A percentile compares a stretch with the other conserved stretches of the same genome.
Evolutionary conservation across 1,140 invertebrate genomes (phyloP).

Genomic region (Drosophila sulfurigaster): DNA sequence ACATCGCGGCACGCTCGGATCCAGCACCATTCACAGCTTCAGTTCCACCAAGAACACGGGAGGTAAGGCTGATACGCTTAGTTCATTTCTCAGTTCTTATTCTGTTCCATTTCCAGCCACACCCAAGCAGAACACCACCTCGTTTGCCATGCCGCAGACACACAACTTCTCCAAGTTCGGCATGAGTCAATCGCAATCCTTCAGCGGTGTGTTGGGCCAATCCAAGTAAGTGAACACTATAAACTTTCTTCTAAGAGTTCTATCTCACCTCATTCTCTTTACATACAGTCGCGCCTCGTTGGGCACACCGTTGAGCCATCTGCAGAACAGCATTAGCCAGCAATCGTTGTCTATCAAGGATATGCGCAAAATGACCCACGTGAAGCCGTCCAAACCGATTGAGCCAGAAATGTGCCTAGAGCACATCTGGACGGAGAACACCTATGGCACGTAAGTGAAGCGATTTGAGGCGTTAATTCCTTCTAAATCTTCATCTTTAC

Average conservation of each 20-base stretch:
- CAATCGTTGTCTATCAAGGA: slow-evolving; percentile 78
- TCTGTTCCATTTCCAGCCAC: slow-evolving; percentile 27
- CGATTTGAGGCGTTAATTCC: no score
- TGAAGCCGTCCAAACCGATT: slow-evolving; percentile 88
- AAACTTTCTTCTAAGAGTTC: no score
- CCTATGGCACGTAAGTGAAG: slow-evolving; percentile 83
- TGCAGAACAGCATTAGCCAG: slow-evolving; percentile 73
- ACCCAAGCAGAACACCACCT: slow-evolving; percentile 40
- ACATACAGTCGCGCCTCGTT: slow-evolving; percentile 58
- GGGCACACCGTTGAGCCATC: slow-evolving; percentile 69
- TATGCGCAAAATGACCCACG: slow-evolving; percentile 71
- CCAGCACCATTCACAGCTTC: slow-evolving; percentile 47
- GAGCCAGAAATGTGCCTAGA: slow-evolving; percentile 94
- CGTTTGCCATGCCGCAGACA: slow-evolving; percentile 45
- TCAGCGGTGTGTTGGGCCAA: slow-evolving; percentile 70
- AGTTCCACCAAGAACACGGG: slow-evolving; percentile 54
- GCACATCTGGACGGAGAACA: slow-evolving; percentile 93
- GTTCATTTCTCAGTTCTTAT: neutral
- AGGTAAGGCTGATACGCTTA: slow-evolving; percentile 34
- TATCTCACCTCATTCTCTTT: neutral
- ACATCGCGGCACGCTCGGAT: slow-evolving; percentile 11
- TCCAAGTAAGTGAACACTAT: slow-evolving; percentile 60
- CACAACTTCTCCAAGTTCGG: slow-evolving; percentile 64
- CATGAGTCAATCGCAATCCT: slow-evolving; percentile 74
- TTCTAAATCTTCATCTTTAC: no score